Evolutionary conservation across 2,797 vertebrate species (phyloP), one percentile per base, ranked within the genome.

Genomic region (Prionace glauca): DNA sequence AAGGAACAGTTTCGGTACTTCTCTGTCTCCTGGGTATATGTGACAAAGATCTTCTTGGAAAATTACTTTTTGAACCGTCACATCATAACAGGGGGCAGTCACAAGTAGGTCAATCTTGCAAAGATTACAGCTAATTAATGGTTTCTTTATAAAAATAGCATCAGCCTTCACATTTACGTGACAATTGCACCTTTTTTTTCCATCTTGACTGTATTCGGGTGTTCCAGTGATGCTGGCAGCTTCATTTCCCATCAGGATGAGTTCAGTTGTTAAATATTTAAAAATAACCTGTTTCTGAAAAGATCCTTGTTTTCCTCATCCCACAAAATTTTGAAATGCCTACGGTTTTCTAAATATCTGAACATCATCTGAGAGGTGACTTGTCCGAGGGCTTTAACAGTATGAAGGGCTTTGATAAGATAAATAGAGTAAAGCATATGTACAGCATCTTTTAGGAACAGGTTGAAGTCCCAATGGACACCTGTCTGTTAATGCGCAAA

Each of bases 41-140:
- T 74, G 69, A 77, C 71, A 2, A 50, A 45, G 36, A 56, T 77
- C 45, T 50, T 95, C 67, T 74, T 50, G n/a, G 45, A 45, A 74
- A 74, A 56, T 74, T 77, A 74, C 29, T 95, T 91, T 91, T 50
- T 71, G n/a, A 94, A 20, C 65, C 67, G 72, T 71, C 36, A 45
- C 22, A 72, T 95, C 71, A 32, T 77, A 62, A 65, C 60, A 90
- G 45, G 41, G 45, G 41, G 36, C 45, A 56, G 71, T 56, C 45
- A 74, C 71, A 95, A 56, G 69, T 56, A 56, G 69, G 41, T 95
- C 69, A 95, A 26, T 56, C 10, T 74, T 56, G 24, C 71, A 95
- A 95, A 95, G 71, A 74, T 94, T 65, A 62, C 60, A 91, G 62
- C 92, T 94, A 45, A 50, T 94, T 94, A 94, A 94, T 94, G 67